phyloP scores from a whole-genome alignment of 2,113 vertebrate species.

The Alethe castanea region DNA sequence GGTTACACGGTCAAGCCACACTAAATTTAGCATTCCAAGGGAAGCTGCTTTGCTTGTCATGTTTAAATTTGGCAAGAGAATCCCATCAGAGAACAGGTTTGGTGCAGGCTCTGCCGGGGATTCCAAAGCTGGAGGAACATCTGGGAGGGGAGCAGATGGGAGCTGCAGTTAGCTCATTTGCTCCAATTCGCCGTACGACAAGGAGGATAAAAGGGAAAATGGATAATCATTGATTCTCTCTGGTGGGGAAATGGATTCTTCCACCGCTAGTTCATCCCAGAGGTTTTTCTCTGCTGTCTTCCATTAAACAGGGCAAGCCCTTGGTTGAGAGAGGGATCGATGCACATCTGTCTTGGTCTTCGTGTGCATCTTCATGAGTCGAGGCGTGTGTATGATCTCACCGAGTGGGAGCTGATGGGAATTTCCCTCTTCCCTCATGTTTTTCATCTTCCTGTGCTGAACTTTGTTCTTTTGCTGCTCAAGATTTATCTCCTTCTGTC shows the following conservation, averaged over 20 bases:
- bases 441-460: background rate
- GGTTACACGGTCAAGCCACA: background rate
- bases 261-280: background rate
- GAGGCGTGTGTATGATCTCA: background rate
- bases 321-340: background rate
- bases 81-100: background rate
- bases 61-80: background rate
- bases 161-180: background rate
- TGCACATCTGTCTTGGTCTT: background rate
- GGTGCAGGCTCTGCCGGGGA: background rate
- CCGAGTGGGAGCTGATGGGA: background rate
- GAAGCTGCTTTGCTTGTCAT: background rate
- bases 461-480: background rate
- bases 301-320: background rate
- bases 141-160: background rate
- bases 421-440: background rate
- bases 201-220: background rate
- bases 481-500: background rate
- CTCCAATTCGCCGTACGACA: background rate
- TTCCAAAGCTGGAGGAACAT: background rate
- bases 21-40: background rate
- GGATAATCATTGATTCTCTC: slow-evolving; percentile 5
- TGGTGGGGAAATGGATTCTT: background rate
- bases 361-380: background rate
- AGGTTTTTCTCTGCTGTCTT: background rate